Evolutionary conservation across 2,797 vertebrate species (phyloP), one percentile per base, ranked within the genome.

Genomic region (Mus spretus): DNA sequence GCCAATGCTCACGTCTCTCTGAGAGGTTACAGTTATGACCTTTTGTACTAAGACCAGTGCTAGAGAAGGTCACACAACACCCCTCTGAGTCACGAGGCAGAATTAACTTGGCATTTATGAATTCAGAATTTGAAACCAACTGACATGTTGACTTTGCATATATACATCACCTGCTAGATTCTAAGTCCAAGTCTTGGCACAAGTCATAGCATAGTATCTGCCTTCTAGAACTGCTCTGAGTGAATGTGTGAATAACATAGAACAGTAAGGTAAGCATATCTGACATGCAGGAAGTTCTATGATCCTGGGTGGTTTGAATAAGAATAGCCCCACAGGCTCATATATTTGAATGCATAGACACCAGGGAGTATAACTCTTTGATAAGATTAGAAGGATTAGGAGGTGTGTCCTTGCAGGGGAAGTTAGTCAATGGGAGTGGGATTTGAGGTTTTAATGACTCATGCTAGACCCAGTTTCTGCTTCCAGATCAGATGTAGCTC

Each of bases 11-110:
- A 4, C 0, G 1, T 72, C 72, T 94, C 50, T 55, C 40, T 19
- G 24, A 80, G 77, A 70, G 88, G 92, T 96, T 84, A 96, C 53
- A 37, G 13, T 15, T 78, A 28, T 82, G 78, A 17, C 92, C 93
- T 97, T 97, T 94, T 90, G 95, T 93, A 85, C 95, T n/a, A 55
- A 92, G 34, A 72, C 5, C 44, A 53, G 17, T 47, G 7, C 37
- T 84, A 75, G 65, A 90, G 50, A 83, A 19, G 11, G n/a, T 28
- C n/a, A n/a, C 40, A 20, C 37, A 59, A 4, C 20, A 50, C 20
- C 75, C 15, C 34, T 81, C 5, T 47, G 81, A 82, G 80, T 86
- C 87, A 91, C 2, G 14, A 91, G 72, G 47, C 24, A 87, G 63
- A 0, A 20, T 15, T 10, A 50, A 77, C 7, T 37, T 67, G 19